A percentile compares a stretch with the other conserved stretches of the same genome.
Evolutionary conservation across 2,113 vertebrate genomes (phyloP).

Genomic region (Upupa epops): DNA sequence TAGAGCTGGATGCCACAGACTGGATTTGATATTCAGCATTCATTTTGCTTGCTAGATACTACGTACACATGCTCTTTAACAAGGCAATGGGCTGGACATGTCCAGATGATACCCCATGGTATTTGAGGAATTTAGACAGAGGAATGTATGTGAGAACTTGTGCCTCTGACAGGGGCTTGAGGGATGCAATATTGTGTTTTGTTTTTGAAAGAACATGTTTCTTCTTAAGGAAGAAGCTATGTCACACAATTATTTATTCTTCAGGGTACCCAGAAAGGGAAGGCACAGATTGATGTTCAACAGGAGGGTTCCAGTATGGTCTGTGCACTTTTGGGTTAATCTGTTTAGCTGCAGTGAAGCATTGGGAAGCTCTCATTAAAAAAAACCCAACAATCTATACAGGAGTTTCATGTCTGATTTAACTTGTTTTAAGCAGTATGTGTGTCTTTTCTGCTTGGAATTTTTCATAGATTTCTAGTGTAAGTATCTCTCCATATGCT

Average conservation of each 20-base stretch:
- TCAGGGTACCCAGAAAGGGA: neutral
- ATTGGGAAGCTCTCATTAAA: rapidly evolving
- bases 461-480: neutral
- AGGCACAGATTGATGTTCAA: neutral
- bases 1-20: neutral
- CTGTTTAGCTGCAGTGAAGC: neutral
- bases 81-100: neutral
- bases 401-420: neutral
- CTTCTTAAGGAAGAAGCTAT: neutral
- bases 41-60: neutral
- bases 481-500: neutral
- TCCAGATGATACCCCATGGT: neutral
- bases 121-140: neutral
- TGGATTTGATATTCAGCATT: neutral
- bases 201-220: neutral
- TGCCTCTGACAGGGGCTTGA: neutral
- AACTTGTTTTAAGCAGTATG: neutral
- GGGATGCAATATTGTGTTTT: neutral
- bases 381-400: neutral
- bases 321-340: neutral
- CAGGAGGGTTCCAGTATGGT: neutral
- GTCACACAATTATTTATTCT: neutral
- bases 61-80: rapidly evolving
- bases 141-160: neutral
- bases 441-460: neutral